Base-by-base conservation (phyloP, 2,797 vertebrate species). In the Moxostoma hubbsi region DNA sequence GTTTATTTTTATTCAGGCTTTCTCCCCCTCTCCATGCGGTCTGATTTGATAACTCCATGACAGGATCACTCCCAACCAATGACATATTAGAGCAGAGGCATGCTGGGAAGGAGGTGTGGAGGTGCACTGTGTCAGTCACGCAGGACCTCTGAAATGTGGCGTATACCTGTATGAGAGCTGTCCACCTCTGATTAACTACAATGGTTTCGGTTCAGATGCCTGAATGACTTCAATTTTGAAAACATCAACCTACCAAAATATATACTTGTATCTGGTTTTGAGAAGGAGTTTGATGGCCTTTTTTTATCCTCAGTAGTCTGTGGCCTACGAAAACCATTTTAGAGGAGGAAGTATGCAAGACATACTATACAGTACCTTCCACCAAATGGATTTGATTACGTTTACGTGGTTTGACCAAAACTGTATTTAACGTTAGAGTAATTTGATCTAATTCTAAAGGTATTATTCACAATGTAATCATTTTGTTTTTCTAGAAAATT, bases 1-100 rank as follows among this genome's bases (percentile, higher is more conserved):
- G 59, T 83, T 81, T 79, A 70, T 79, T 83, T 55, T 59, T 59
- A 76, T 79, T 83, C 61, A 73, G 45, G 57, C 18, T 80, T 43
- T 65, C 65, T 61, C 36, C 46, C 77, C 11, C 70, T 81, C 71
- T 76, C 24, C 53, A 16, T 81, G 13, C 2, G 0, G 24, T 71
- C 50, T 9, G 50, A 65, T 80, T 71, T 80, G 77, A 85, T 82
- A 73, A 74, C 64, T 80, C 59, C 63, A 63, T 76, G 81, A 83
- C 66, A 72, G 75, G 67, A 67, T 69, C 53, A 58, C 79, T 59
- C 63, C 71, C 77, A 80, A 46, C 64, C 58, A 74, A 68, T 80
- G 69, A 80, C 81, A 71, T 83, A 73, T 85, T 85, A 81, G 58
- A 72, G 71, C 18, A 46, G 51, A 78, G 62, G 51, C 49, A 61